A percentile compares a stretch with the other conserved stretches of the same genome.
Conservation (phyloP, 1,140 invertebrate species). For the Caenorhabditis tropicalis region DNA sequence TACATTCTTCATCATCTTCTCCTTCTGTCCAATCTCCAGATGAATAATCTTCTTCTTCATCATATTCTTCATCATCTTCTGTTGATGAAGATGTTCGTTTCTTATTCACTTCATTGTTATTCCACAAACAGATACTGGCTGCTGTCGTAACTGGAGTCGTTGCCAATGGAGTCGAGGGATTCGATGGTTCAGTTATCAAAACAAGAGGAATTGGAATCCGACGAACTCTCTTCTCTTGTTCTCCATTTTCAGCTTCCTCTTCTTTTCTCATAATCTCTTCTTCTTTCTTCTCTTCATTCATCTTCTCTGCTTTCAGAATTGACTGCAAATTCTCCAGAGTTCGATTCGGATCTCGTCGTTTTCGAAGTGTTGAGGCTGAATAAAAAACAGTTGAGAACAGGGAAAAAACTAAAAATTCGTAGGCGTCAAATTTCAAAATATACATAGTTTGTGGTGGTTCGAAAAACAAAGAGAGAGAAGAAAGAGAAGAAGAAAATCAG, state of each 20-base stretch:
- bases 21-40: constrained; percentile 51
- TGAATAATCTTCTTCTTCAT: constrained; percentile 44
- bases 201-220: constrained; percentile 15
- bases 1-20: constrained; percentile 54
- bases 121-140: constrained; percentile 8
- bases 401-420: neutral
- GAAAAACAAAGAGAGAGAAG: neutral
- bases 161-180: neutral
- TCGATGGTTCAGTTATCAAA: constrained; percentile 7
- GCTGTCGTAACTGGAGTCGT: constrained; percentile 25
- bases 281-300: neutral
- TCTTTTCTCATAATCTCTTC: neutral
- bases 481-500: neutral
- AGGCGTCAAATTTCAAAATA: constrained; percentile 31
- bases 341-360: constrained; percentile 24
- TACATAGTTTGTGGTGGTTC: constrained; percentile 20
- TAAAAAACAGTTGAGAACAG: no score
- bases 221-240: neutral
- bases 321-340: constrained; percentile 30
- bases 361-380: neutral
- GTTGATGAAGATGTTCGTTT: constrained; percentile 14
- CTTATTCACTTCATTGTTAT: neutral
- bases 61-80: constrained; percentile 12
- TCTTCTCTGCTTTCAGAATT: constrained; percentile 11
- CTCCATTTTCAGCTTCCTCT: neutral